phyloP scores from a whole-genome alignment of 2,797 vertebrate species.

The Masticophis lateralis region DNA sequence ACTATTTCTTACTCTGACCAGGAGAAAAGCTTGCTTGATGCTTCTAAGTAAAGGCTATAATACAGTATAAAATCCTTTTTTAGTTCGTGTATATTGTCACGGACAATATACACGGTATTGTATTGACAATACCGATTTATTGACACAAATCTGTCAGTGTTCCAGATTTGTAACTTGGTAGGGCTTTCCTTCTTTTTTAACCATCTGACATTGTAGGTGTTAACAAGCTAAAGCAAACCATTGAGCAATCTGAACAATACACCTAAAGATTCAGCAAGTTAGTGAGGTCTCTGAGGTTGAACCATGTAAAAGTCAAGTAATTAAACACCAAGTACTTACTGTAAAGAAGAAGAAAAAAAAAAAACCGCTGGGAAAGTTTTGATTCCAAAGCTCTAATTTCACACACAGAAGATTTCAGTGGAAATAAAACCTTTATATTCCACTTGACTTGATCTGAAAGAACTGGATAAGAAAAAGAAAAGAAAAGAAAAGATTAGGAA shows the following conservation, averaged over 20 bases:
- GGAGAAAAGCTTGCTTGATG: background rate
- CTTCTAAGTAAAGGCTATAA: constrained; percentile 21
- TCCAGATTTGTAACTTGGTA: background rate
- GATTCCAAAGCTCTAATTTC: constrained; percentile 68
- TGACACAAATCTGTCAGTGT: background rate
- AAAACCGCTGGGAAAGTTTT: constrained; percentile 57
- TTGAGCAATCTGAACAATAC: constrained; percentile 44
- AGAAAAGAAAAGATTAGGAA: constrained; percentile 56
- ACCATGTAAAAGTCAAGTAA: constrained; percentile 66
- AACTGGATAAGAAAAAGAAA: constrained; percentile 52
- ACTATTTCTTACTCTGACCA: background rate
- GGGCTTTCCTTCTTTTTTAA: background rate
- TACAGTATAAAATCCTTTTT: background rate
- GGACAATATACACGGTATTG: too few relatives aligned
- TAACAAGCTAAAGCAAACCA: constrained; percentile 34
- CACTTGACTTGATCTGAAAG: constrained; percentile 71
- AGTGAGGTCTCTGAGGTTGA: constrained; percentile 62
- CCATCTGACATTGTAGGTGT: background rate
- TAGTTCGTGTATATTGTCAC: background rate
- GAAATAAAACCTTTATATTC: constrained; percentile 72
- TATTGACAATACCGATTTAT: too few relatives aligned
- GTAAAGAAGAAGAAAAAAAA: constrained; percentile 43
- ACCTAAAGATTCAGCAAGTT: constrained; percentile 48
- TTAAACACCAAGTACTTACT: constrained; percentile 68
- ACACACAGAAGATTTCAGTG: constrained; percentile 62